Base-by-base conservation (phyloP, 2,113 vertebrate genomes). In the Alouatta palliata region DNA sequence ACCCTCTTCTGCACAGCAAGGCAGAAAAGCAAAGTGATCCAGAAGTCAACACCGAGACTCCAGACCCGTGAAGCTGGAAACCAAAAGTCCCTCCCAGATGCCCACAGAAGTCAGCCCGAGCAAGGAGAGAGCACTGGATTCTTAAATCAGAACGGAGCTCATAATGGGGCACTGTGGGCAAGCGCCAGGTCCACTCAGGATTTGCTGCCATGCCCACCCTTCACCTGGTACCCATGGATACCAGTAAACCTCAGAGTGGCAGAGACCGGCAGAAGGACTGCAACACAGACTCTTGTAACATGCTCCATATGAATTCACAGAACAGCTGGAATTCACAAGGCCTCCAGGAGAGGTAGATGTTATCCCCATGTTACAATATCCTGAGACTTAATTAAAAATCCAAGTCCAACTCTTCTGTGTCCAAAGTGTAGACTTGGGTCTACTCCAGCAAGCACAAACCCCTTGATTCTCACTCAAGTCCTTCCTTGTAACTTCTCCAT, bases 51-150 rank as follows among this genome's bases (percentile, higher is more conserved):
- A 37, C 16, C 35, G 6, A 71, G 21, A 8, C 17, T 19, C 49
- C 88, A 16, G 27, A 49, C 5, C 16, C 83, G 47, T 12, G 54
- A 75, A 30, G 79, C 35, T 32, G 17, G 7, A 71, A 79, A 35
- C 30, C 35, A 1, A 4, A 66, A 7, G 7, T 21, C 43, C 68
- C 80, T 47, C 40, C 80, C 11, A 2, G 32, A 16, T 0, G 1
- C 14, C 70, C 61, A 32, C 7, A n/a, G 19, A 52, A 27, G 54
- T 54, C 56, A 79, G 43, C 8, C 43, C 25, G 0, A n/a, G 6
- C 0, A 2, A 0, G 10, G 6, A 45, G 27, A 14, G 2, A 5
- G 25, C 30, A 7, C 3, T 17, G 4, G 8, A n/a, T 37, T 45
- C 49, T 90, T 20, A 43, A 21, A 13, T 25, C 30, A 58, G n/a